Percentiles rank a stretch among this genome's conserved stretches.
These are phyloP conservation scores for Leptinotarsa juncta DNA, from an alignment of 2,888 invertebrate genomes.

Conservation along the genomic window DNA sequence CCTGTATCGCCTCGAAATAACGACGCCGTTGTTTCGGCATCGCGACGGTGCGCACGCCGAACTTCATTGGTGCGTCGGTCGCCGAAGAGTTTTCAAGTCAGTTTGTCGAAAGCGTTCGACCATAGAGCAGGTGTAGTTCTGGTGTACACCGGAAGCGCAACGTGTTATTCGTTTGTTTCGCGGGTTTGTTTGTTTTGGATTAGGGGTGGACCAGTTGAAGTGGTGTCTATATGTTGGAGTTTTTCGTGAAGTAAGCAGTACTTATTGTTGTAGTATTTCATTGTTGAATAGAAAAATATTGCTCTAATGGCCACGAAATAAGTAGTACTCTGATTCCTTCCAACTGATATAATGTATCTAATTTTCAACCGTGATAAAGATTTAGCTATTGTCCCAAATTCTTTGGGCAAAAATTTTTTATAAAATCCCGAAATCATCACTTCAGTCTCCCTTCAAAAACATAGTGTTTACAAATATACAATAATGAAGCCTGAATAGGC, in stretches of 20 bases:
- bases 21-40: constrained; percentile 40
- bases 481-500: no score
- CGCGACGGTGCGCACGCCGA: constrained; percentile 6
- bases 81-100: constrained; percentile 7
- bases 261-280: not conserved
- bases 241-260: not conserved
- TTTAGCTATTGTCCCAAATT: no score
- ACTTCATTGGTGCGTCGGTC: not conserved
- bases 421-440: no score
- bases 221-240: not conserved
- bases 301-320: no score
- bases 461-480: no score
- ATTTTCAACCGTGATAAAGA: no score
- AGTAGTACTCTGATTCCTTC: no score
- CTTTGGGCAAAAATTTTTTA: no score
- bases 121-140: not conserved
- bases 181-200: constrained; percentile 2
- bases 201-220: not conserved
- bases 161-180: not conserved
- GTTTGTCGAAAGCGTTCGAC: constrained; percentile 5
- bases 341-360: no score
- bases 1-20: constrained; percentile 55
- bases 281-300: no score
- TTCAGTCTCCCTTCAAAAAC: no score
- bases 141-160: not conserved